Conservation (phyloP, 1,140 invertebrate genomes). For the Dendroctonus valens region DNA sequence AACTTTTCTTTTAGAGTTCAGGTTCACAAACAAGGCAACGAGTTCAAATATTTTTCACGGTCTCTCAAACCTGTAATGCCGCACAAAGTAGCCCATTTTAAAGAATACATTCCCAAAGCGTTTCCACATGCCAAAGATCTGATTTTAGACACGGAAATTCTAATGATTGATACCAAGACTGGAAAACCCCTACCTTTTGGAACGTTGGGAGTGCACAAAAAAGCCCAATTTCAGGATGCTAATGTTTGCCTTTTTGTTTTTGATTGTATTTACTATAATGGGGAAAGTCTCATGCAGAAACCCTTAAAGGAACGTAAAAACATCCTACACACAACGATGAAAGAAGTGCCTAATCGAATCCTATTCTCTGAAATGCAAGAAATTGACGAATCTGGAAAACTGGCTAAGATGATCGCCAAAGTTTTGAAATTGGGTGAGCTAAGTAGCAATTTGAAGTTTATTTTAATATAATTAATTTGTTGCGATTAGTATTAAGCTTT, state of each 20-base stretch:
- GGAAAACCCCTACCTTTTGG: slow-evolving; percentile 91
- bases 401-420: slow-evolving; percentile 77
- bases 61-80: slow-evolving; percentile 87
- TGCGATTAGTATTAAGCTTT: too few species aligned
- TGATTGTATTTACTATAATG: slow-evolving; percentile 91
- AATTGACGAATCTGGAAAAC: slow-evolving; percentile 69
- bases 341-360: slow-evolving; percentile 78
- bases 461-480: too few species aligned
- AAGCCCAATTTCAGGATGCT: slow-evolving; percentile 81
- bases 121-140: slow-evolving; percentile 84
- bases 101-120: slow-evolving; percentile 84
- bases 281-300: slow-evolving; percentile 77
- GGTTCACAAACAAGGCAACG: slow-evolving; percentile 58
- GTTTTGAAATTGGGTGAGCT: slow-evolving; percentile 60
- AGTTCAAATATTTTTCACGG: slow-evolving; percentile 89
- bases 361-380: slow-evolving; percentile 84
- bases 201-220: slow-evolving; percentile 87
- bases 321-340: slow-evolving; percentile 81
- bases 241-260: slow-evolving; percentile 91
- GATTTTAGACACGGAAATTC: slow-evolving; percentile 88
- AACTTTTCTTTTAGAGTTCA: slow-evolving; percentile 35
- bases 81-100: slow-evolving; percentile 86
- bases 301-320: slow-evolving; percentile 72
- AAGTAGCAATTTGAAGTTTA: too few species aligned
- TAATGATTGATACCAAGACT: slow-evolving; percentile 83